Evolutionary conservation across 2,888 invertebrate species (phyloP).

Genomic region (Meliscaeva auricollis): DNA sequence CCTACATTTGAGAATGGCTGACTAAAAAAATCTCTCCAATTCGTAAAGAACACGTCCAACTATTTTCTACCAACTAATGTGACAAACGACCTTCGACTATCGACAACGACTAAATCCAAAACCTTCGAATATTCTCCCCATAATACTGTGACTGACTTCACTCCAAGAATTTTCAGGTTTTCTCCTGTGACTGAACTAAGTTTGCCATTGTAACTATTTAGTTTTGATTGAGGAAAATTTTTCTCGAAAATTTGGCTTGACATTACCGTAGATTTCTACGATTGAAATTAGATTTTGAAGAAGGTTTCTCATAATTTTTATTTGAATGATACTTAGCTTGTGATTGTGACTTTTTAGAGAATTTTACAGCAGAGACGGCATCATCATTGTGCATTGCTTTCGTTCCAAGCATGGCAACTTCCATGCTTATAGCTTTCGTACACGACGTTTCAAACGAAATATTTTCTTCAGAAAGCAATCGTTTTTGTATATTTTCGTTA

Average conservation of each 20-base stretch:
- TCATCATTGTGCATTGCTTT: constrained; percentile 35
- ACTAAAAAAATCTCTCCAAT: constrained; percentile 16
- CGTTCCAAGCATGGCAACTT: constrained; percentile 28
- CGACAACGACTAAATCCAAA: constrained; percentile 28
- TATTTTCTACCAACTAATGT: constrained; percentile 27
- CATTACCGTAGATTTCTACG: constrained; percentile 14
- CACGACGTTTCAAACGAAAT: constrained; percentile 2
- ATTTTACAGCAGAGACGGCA: background rate
- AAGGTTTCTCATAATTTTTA: constrained; percentile 12
- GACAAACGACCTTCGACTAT: constrained; percentile 8
- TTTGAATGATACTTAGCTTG: background rate
- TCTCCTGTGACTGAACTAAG: constrained; percentile 26
- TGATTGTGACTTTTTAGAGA: background rate
- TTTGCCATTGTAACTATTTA: background rate
- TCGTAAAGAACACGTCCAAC: too few relatives aligned
- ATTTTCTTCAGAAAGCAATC: too few relatives aligned
- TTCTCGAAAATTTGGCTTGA: constrained; percentile 23
- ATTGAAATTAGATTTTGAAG: constrained; percentile 24
- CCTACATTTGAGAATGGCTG: constrained; percentile 15
- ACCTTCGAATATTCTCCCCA: constrained; percentile 22
- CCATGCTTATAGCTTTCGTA: constrained; percentile 18
- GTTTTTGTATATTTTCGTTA: constrained; percentile 41
- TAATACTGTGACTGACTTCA: constrained; percentile 16
- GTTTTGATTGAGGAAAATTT: constrained; percentile 21
- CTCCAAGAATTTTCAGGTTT: constrained; percentile 26